These are phyloP conservation scores for Dryoscopus gambensis DNA, from an alignment of 2,113 vertebrate species.

Conservation along the genomic window DNA sequence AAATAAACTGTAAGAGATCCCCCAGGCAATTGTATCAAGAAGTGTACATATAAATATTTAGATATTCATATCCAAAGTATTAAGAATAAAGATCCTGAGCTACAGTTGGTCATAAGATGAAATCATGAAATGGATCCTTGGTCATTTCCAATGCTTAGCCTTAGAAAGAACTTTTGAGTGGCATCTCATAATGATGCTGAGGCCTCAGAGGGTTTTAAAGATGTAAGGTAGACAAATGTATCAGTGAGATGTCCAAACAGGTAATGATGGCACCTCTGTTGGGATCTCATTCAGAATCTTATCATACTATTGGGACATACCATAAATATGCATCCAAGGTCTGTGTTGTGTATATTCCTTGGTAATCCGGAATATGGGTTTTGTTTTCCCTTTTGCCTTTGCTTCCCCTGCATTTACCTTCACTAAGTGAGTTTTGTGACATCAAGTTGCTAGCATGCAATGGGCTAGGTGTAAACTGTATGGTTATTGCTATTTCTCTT, in stretches of 20 bases:
- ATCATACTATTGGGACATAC: background rate
- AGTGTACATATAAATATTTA: conserved; percentile 8
- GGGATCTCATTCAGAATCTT: background rate
- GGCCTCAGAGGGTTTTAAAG: background rate
- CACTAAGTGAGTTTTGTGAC: background rate
- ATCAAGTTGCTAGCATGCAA: background rate
- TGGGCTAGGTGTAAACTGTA: background rate
- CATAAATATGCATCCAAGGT: background rate
- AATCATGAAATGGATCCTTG: background rate
- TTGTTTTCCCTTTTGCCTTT: background rate
- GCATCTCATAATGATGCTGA: background rate
- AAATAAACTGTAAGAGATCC: conserved; percentile 17
- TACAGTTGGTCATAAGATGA: background rate
- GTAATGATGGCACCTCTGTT: background rate
- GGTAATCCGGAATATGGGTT: fast-evolving
- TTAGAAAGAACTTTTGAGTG: background rate
- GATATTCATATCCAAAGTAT: background rate
- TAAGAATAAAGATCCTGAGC: background rate
- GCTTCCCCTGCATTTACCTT: background rate
- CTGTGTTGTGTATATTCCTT: background rate
- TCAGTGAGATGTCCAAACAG: background rate
- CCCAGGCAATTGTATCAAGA: background rate
- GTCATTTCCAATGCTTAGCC: background rate
- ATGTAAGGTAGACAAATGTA: background rate
- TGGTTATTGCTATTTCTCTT: background rate